Evolutionary conservation across 2,797 vertebrate species (phyloP).

Genomic region (Platyrinchus mystaceus): DNA sequence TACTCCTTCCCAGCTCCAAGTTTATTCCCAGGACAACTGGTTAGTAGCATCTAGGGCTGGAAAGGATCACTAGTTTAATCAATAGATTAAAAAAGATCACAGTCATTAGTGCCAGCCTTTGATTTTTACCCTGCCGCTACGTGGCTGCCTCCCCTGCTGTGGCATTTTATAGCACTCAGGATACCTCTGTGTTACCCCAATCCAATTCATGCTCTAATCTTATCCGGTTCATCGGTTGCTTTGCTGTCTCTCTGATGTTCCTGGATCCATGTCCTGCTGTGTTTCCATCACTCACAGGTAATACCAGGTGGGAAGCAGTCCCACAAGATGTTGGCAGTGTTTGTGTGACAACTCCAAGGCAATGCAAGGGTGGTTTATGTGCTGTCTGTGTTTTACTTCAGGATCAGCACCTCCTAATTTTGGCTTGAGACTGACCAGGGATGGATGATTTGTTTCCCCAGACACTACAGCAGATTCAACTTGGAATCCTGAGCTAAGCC

Average conservation of each 20-base stretch:
- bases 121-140: constrained; percentile 19
- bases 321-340: background rate
- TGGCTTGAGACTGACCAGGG: background rate
- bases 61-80: constrained; percentile 48
- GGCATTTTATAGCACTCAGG: background rate
- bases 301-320: background rate
- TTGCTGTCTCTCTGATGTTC: background rate
- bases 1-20: background rate
- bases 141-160: background rate
- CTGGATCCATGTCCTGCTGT: background rate
- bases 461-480: background rate
- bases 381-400: background rate
- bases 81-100: constrained; percentile 53
- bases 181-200: background rate
- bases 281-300: background rate
- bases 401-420: background rate
- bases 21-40: constrained; percentile 41
- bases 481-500: background rate
- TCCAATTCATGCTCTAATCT: background rate
- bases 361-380: background rate
- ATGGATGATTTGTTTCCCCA: background rate
- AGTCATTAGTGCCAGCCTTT: background rate
- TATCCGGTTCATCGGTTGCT: background rate
- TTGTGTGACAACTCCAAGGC: background rate
- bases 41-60: constrained; percentile 20